Percentiles rank a stretch among this genome's conserved stretches.
phyloP scores from a whole-genome alignment of 2,888 invertebrate species.

The Lathronympha strigana region DNA sequence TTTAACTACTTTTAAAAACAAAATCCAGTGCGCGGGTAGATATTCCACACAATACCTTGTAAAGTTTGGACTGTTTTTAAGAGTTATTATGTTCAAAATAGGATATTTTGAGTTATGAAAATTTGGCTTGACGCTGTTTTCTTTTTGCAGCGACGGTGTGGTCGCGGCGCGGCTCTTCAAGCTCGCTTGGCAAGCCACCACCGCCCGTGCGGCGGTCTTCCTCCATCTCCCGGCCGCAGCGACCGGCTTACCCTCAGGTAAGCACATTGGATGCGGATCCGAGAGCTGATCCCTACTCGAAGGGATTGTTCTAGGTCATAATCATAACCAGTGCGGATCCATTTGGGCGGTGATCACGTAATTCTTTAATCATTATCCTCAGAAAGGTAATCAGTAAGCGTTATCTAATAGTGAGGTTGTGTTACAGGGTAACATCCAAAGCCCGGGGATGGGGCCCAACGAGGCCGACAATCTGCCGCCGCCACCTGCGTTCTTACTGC shows the following conservation, averaged over 20 bases:
- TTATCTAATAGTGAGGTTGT: background rate
- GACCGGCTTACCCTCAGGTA: slow-evolving; percentile 63
- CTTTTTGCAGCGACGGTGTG: slow-evolving; percentile 69
- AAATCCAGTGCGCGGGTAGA: background rate
- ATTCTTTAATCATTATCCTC: too few species aligned
- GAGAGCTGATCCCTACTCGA: too few species aligned
- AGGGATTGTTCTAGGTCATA: too few species aligned
- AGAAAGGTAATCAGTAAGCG: too few species aligned
- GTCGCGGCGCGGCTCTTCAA: slow-evolving; percentile 84
- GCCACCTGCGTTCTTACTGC: slow-evolving; percentile 91
- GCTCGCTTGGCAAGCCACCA: slow-evolving; percentile 87
- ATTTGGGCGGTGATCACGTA: too few species aligned
- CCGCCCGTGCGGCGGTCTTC: slow-evolving; percentile 94
- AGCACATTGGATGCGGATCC: background rate
- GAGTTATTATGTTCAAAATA: too few species aligned
- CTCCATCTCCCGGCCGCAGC: slow-evolving; percentile 78
- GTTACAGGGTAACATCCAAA: slow-evolving; percentile 62
- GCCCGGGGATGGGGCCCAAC: slow-evolving; percentile 52
- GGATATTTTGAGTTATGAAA: background rate
- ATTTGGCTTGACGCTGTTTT: background rate
- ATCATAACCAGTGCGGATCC: too few species aligned
- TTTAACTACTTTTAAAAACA: background rate
- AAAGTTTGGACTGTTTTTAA: too few species aligned
- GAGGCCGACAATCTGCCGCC: slow-evolving; percentile 87
- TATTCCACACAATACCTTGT: too few species aligned